Evolutionary conservation across 2,888 invertebrate species (phyloP), one percentile per base, ranked within the genome.

Genomic region (Priocnemis perturbator): DNA sequence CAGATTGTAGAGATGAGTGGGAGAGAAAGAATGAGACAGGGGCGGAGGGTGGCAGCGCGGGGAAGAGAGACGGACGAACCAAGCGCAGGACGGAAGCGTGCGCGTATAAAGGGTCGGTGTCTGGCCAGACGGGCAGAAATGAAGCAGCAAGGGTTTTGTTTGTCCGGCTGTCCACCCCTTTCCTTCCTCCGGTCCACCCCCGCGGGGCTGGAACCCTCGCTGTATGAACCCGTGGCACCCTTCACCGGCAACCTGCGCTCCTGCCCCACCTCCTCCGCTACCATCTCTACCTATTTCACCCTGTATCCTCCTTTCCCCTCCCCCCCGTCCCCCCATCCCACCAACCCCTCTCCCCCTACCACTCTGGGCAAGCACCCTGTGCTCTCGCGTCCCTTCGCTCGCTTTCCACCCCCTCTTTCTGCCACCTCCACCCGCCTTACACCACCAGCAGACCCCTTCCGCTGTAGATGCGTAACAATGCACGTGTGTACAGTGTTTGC

Each of bases 91-190:
- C 80, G 83, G 85, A 85, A 83, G 76, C 77, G 76, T 67, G 77
- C 76, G 66, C 74, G 73, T 76, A 83, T 79, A 81, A 85, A 84
- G 84, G 86, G 86, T 82, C 83, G 83, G 83, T 83, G 87, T 87
- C 88, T 88, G 87, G 87, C 87, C 86, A 87, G 88, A 86, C 87
- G 86, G 85, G 86, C 85, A 88, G 87, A 87, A 88, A 87, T 87
- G 87, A 88, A 87, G 87, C 87, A 86, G 86, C 86, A 88, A 86
- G 87, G 88, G 87, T 87, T 88, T 88, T 88, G 88, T 88, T 88
- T 88, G 88, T 88, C 88, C 88, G 86, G 85, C 86, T 85, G 87
- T 86, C 86, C 86, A 84, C 85, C 87, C 86, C 85, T 86, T 86
- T 85, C 84, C 85, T 85, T 82, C 82, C 78, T 75, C 82, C 80